phyloP scores from a whole-genome alignment of 2,797 vertebrate species.

The Lycodopsis pacificus region DNA sequence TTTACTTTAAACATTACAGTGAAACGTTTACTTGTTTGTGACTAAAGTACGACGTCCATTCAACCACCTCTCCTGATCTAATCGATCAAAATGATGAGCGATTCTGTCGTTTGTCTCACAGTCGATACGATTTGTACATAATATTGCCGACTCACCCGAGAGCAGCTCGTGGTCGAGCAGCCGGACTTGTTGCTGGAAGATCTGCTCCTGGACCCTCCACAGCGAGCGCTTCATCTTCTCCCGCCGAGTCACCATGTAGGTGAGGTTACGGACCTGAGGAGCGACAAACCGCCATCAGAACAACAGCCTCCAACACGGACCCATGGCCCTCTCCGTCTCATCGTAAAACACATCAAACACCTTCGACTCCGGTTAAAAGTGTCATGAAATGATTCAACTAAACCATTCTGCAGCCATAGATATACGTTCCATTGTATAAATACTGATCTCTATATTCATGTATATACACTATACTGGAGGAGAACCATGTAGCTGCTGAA shows the following conservation, averaged over 20 bases:
- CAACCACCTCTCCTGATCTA: too few species aligned
- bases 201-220: conserved; percentile 97
- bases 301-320: background rate
- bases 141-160: conserved; percentile 83
- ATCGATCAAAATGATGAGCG: too few species aligned
- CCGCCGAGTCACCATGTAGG: conserved; percentile 98
- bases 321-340: too few species aligned
- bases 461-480: background rate
- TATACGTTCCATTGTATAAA: background rate
- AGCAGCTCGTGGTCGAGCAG: conserved; percentile 90
- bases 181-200: conserved; percentile 91
- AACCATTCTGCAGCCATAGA: background rate
- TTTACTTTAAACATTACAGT: too few species aligned
- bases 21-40: too few species aligned
- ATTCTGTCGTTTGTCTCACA: too few species aligned
- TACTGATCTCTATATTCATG: background rate
- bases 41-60: too few species aligned
- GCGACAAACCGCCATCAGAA: background rate
- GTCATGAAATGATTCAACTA: background rate
- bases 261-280: conserved; percentile 94
- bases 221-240: conserved; percentile 97
- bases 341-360: background rate
- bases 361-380: background rate
- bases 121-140: background rate
- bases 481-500: background rate